These are phyloP conservation scores for Patella depressa DNA, from an alignment of 2,888 invertebrate species.

Conservation along the genomic window DNA sequence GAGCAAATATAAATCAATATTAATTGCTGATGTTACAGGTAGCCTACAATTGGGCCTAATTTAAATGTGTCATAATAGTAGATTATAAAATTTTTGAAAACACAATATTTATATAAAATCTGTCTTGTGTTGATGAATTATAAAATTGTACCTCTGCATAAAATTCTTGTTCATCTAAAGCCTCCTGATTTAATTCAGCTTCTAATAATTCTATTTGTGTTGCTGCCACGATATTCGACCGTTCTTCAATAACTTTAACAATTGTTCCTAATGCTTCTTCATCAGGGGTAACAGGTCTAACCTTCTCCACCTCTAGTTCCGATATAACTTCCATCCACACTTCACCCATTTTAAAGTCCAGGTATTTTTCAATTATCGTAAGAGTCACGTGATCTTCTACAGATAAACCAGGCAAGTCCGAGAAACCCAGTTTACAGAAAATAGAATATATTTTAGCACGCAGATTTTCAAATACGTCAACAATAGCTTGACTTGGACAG, in stretches of 20 bases:
- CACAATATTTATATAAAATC: too few relatives aligned
- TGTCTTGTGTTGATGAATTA: too few relatives aligned
- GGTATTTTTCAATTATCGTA: conserved; percentile 70
- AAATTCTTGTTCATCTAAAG: conserved; percentile 69
- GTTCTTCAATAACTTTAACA: conserved; percentile 65
- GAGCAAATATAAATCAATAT: too few relatives aligned
- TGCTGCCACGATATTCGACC: conserved; percentile 62
- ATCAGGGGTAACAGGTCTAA: conserved; percentile 70
- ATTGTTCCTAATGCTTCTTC: conserved; percentile 69
- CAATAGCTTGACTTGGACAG: conserved; percentile 68
- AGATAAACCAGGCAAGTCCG: conserved; percentile 67
- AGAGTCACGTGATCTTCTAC: conserved; percentile 70
- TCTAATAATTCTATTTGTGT: conserved; percentile 68
- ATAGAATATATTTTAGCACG: conserved; percentile 71
- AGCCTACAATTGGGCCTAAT: too few relatives aligned
- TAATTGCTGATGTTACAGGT: too few relatives aligned
- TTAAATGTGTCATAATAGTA: too few relatives aligned
- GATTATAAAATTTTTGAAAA: too few relatives aligned
- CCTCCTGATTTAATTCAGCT: conserved; percentile 67
- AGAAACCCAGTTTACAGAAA: conserved; percentile 69
- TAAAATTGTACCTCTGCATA: conserved; percentile 67
- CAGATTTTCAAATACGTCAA: conserved; percentile 71
- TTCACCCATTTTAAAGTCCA: conserved; percentile 71
- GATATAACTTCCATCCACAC: conserved; percentile 69
- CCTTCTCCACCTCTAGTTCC: conserved; percentile 65